Evolutionary conservation across 2,888 invertebrate genomes (phyloP).

Genomic region (Eremobia ochroleuca): DNA sequence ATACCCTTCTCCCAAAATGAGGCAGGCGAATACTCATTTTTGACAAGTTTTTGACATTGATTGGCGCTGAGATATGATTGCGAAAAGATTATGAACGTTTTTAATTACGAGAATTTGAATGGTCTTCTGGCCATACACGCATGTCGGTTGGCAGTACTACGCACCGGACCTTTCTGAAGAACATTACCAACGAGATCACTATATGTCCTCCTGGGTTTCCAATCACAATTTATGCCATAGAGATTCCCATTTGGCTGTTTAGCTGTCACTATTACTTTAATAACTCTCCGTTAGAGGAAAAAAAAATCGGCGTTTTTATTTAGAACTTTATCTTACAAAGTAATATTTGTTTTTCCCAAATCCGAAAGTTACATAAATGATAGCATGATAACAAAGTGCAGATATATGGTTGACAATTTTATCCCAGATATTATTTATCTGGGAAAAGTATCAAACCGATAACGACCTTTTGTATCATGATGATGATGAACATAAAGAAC

Average conservation of each 20-base stretch:
- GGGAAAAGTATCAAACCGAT: constrained; percentile 19
- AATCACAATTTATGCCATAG: neutral
- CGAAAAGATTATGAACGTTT: neutral
- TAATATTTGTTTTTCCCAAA: constrained; percentile 4
- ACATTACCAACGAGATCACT: too few species aligned
- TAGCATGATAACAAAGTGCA: constrained; percentile 14
- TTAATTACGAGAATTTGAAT: neutral
- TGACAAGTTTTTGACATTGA: too few species aligned
- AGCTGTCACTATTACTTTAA: neutral
- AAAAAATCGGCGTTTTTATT: too few species aligned
- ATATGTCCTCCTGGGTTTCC: neutral
- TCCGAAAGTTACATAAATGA: constrained; percentile 5
- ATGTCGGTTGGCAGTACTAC: neutral
- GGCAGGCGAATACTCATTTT: too few species aligned
- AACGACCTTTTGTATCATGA: neutral
- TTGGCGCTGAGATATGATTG: neutral
- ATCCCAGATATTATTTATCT: constrained; percentile 13
- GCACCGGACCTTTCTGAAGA: neutral
- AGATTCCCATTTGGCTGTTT: neutral
- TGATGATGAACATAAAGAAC: neutral
- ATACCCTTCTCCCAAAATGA: too few species aligned
- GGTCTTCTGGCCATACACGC: neutral
- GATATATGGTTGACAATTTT: neutral
- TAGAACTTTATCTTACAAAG: neutral
- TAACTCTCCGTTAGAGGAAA: neutral